Base-by-base conservation (phyloP, 1,140 invertebrate genomes). In the Meloidogyne floridensis region DNA sequence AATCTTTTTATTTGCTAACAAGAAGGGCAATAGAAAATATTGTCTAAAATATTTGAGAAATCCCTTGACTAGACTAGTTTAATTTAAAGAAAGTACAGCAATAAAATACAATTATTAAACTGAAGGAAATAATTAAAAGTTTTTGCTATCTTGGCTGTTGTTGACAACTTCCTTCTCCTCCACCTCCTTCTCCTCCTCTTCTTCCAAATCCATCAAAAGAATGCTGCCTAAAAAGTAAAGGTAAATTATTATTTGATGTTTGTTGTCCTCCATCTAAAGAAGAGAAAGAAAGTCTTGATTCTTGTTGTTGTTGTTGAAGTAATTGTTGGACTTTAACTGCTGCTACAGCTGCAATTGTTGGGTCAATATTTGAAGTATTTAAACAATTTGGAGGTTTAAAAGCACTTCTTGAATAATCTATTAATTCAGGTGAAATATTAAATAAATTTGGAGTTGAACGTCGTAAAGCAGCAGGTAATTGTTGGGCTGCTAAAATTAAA, bases 141-240 rank as follows among this genome's bases (percentile, higher is more conserved):
- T 15, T 65, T 32, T 20, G 77, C 71, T 32, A 20, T 47, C 72
- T 69, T 15, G 15, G 54, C 7, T 71, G 77, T 42, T 47, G 77
- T 15, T 65, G 56, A 20, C n/a, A 18, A 43, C 11, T 6, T 10
- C 13, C 11, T 11, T 9, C 8, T n/a, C n/a, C 7, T 54, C 72
- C 53, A 18, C 84, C 83, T 32, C 32, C 32, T 32, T 32, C 7
- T 10, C 13, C 11, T 11, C 32, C 8, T n/a, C n/a, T 18, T 54
- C 72, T n/a, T 6, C 84, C 83, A 54, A 84, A 71, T n/a, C 83
- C 84, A 73, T 84, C 84, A 69, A 84, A 85, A 15, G 84, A 86
- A 59, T 73, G 32, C 56, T 84, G 84, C 11, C 84, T 70, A n/a
- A 83, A 81, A 42, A 84, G 53, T 43, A 84, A 59, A 10, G 84